phyloP scores from a whole-genome alignment of 2,113 vertebrate species.

The Procavia capensis region DNA sequence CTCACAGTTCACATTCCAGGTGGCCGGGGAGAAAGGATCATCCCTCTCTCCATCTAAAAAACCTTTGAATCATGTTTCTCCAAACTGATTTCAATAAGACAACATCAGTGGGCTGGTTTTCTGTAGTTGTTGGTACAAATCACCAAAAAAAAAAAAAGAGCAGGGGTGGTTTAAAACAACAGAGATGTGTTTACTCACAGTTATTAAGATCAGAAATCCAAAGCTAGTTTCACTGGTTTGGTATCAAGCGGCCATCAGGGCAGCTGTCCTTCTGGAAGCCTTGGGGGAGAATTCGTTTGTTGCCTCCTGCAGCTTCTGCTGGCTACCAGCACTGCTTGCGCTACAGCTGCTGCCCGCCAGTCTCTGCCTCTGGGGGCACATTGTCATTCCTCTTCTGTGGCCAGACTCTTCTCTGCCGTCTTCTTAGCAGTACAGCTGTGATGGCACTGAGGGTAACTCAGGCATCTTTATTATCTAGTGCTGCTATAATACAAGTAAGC shows the following conservation, averaged over 20 bases:
- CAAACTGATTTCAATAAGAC: background rate
- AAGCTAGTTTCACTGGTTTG: background rate
- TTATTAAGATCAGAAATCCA: background rate
- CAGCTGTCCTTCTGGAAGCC: background rate
- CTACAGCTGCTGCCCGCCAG: background rate
- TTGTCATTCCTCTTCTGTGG: background rate
- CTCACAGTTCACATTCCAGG: background rate
- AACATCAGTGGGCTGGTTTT: background rate
- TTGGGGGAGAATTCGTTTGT: background rate
- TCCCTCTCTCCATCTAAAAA: background rate
- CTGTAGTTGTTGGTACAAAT: background rate
- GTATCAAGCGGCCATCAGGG: background rate
- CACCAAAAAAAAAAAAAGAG: background rate
- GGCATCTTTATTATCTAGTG: no score
- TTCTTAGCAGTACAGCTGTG: background rate
- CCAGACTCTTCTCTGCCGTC: background rate
- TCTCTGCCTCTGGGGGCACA: background rate
- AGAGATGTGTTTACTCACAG: background rate
- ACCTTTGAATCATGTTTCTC: background rate
- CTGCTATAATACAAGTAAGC: no score
- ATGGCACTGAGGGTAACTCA: background rate
- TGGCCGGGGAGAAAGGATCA: no score
- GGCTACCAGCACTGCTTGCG: background rate
- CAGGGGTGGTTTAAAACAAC: background rate
- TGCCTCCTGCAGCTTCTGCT: background rate